These are phyloP conservation scores for Syngnathus floridae DNA, from an alignment of 2,113 vertebrate species.

Conservation along the genomic window DNA sequence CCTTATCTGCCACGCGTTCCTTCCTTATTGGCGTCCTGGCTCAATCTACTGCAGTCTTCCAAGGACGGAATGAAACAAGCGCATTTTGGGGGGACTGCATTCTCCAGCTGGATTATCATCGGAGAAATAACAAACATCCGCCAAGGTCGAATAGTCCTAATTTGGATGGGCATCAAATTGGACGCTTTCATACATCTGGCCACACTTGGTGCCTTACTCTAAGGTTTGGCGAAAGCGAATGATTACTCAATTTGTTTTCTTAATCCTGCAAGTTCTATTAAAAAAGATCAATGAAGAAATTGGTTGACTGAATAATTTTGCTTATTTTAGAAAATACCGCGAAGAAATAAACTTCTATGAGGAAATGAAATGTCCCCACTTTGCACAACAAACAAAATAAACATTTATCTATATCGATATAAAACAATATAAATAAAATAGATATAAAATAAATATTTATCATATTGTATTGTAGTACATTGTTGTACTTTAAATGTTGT, in stretches of 20 bases:
- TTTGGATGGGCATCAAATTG: neutral
- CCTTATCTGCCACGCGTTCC: conserved; percentile 54
- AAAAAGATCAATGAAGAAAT: neutral
- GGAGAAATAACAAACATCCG: neutral
- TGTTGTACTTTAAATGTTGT: too few relatives aligned
- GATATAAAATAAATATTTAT: too few relatives aligned
- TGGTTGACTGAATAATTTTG: neutral
- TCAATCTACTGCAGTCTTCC: conserved; percentile 39
- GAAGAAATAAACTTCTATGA: neutral
- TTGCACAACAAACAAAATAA: neutral
- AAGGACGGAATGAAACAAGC: conserved; percentile 52
- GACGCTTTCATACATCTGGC: neutral
- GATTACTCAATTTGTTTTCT: neutral
- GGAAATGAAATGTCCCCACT: neutral
- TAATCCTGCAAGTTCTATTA: neutral
- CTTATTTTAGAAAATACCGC: neutral
- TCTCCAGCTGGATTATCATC: conserved; percentile 27
- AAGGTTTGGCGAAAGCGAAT: neutral
- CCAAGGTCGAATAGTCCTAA: neutral
- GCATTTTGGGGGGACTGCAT: conserved; percentile 14
- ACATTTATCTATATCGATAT: neutral
- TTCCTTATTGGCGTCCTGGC: conserved; percentile 54
- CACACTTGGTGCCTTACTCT: neutral
- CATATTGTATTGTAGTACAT: too few relatives aligned
- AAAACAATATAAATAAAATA: too few relatives aligned